phyloP scores from a whole-genome alignment of 2,888 invertebrate species.

The Eristalis pertinax region DNA sequence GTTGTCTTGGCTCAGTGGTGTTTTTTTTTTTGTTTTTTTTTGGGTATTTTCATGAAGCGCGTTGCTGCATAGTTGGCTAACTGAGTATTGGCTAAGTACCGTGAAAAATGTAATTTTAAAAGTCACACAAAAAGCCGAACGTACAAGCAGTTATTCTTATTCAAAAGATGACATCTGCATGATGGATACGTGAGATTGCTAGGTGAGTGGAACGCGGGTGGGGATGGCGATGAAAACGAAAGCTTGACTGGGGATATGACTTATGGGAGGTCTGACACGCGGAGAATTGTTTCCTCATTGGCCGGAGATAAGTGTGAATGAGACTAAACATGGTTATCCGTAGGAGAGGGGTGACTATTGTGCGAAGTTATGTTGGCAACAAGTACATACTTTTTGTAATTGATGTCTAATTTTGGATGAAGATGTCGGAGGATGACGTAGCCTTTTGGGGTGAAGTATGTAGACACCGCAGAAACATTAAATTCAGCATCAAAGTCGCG shows the following conservation, averaged over 20 bases:
- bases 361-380: not conserved
- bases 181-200: slow-evolving; percentile 8
- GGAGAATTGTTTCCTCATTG: not conserved
- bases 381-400: not conserved
- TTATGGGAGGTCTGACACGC: not conserved
- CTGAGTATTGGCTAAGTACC: slow-evolving; percentile 63
- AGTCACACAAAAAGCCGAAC: slow-evolving; percentile 45
- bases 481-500: too few relatives aligned
- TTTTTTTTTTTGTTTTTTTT: slow-evolving; percentile 4
- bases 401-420: not conserved
- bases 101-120: slow-evolving; percentile 63
- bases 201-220: not conserved
- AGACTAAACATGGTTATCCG: not conserved
- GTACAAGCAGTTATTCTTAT: slow-evolving; percentile 45
- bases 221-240: not conserved
- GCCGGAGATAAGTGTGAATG: not conserved
- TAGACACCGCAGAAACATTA: too few relatives aligned
- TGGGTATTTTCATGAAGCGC: slow-evolving; percentile 3
- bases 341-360: not conserved
- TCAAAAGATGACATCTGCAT: slow-evolving; percentile 59
- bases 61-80: slow-evolving; percentile 17
- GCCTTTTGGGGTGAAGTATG: too few relatives aligned
- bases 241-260: not conserved
- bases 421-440: not conserved
- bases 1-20: slow-evolving; percentile 7